Percentiles rank a stretch among this genome's conserved stretches.
Evolutionary conservation across 1,140 invertebrate genomes (phyloP).

Genomic region (Gryon sp.): DNA sequence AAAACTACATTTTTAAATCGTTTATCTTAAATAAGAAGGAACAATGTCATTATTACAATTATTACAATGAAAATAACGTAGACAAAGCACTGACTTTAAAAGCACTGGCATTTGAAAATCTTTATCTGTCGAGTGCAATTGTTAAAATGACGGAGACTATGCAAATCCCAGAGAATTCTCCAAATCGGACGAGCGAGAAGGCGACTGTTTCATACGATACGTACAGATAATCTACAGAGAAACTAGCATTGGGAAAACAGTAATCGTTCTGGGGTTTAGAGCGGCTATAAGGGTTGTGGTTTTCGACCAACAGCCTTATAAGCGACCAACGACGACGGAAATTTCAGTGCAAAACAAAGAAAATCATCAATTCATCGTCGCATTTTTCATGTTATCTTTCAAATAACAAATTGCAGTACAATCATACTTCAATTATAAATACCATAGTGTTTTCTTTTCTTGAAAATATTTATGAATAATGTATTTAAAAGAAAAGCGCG

Average conservation of each 20-base stretch:
- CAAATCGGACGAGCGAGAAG: constrained; percentile 17
- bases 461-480: no score
- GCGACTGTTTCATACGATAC: constrained; percentile 12
- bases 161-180: constrained; percentile 45
- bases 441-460: no score
- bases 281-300: constrained; percentile 23
- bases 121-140: constrained; percentile 17
- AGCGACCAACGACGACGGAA: constrained; percentile 25
- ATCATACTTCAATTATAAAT: no score
- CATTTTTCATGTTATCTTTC: no score
- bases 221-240: constrained; percentile 48
- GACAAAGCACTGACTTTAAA: constrained; percentile 11
- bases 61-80: constrained; percentile 34
- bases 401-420: no score
- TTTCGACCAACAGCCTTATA: constrained; percentile 44
- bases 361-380: background rate
- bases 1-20: no score
- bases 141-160: constrained; percentile 56
- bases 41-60: background rate
- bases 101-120: constrained; percentile 10
- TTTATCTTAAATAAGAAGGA: background rate
- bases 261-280: constrained; percentile 49
- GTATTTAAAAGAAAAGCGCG: no score
- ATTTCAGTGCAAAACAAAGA: constrained; percentile 2
- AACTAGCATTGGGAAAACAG: constrained; percentile 49